Base-by-base conservation (phyloP, 2,888 invertebrate genomes). In the Polydrusus tereticollis region DNA sequence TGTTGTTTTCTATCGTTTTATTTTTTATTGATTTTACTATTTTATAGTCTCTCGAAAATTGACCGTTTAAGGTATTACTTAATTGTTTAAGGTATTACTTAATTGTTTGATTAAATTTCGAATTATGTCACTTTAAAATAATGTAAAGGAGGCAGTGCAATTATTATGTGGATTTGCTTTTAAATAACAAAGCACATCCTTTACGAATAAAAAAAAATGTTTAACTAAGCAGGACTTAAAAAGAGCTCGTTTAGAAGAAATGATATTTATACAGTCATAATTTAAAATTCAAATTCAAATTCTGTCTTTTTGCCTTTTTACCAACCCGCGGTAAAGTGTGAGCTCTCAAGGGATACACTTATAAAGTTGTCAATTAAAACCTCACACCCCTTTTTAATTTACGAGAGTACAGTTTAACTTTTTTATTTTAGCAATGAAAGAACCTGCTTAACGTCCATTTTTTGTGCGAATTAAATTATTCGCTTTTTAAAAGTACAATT, bases 311-410 rank as follows among this genome's bases (percentile, higher is more conserved):
- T 20, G 45, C 18, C 10, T 20, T 20, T 45, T 20, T 20, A 3
- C 0, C 18, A 45, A 10, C 45, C 4, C 18, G 10, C 20, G 45
- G 10, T 45, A 45, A 45, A 20, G 20, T 1, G 45, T 45, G 20
- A 45, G 45, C 8, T 1, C 45, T 20, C 45, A 6, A 10, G 45
- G 18, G 45, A 45, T 10, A 18, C 12, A 45, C 45, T 10, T 18
- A 45, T 45, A 45, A 45, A 20, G n/a, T 20, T 36, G 45, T 45
- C 45, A 45, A 20, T 45, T 45, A 45, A 45, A 45, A 45, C 45
- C 45, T 45, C 45, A 45, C 20, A 45, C 20, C 20, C 41, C 38
- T 41, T 45, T 45, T 45, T 45, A 45, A 45, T 20, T 45, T 20
- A 10, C 20, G 20, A 45, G 45, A 18, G 45, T 45, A 20, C 10